These are phyloP conservation scores for Autographa pulchrina DNA, from an alignment of 2,888 invertebrate species.

Conservation along the genomic window DNA sequence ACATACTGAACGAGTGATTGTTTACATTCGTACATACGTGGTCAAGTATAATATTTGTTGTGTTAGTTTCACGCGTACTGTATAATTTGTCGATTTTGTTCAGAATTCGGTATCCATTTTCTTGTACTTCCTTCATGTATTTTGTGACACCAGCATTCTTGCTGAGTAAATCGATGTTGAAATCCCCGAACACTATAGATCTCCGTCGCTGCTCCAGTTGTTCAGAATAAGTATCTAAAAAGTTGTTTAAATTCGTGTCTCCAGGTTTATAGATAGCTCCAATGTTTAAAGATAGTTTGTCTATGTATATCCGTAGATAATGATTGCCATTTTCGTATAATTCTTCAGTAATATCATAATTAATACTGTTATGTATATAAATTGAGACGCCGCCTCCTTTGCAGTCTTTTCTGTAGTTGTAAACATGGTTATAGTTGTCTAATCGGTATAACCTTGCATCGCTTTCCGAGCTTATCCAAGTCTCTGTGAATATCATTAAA, in stretches of 20 bases:
- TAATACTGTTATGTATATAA: constrained; percentile 19
- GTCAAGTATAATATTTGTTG: constrained; percentile 24
- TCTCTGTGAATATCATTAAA: constrained; percentile 16
- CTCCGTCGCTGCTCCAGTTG: no score
- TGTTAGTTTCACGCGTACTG: constrained; percentile 18
- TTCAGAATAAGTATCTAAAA: no score
- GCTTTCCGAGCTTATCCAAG: constrained; percentile 13
- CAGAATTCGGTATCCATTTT: constrained; percentile 14
- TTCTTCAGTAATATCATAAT: no score
- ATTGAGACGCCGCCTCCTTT: constrained; percentile 24
- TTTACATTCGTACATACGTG: constrained; percentile 16
- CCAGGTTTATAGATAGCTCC: no score
- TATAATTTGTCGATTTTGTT: constrained; percentile 20
- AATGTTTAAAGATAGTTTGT: no score
- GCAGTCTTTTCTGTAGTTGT: constrained; percentile 12
- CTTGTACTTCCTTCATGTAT: constrained; percentile 10
- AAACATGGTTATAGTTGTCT: constrained; percentile 7
- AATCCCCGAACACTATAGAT: no score
- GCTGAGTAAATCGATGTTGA: no score
- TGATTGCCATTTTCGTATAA: no score
- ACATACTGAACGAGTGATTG: constrained; percentile 17
- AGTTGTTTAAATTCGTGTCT: no score
- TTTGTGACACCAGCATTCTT: background rate
- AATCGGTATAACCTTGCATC: constrained; percentile 17
- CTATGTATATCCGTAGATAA: no score